Percentiles rank a stretch among this genome's conserved stretches.
Evolutionary conservation across 2,797 vertebrate genomes (phyloP).

Genomic region (Sebastes elongatus): DNA sequence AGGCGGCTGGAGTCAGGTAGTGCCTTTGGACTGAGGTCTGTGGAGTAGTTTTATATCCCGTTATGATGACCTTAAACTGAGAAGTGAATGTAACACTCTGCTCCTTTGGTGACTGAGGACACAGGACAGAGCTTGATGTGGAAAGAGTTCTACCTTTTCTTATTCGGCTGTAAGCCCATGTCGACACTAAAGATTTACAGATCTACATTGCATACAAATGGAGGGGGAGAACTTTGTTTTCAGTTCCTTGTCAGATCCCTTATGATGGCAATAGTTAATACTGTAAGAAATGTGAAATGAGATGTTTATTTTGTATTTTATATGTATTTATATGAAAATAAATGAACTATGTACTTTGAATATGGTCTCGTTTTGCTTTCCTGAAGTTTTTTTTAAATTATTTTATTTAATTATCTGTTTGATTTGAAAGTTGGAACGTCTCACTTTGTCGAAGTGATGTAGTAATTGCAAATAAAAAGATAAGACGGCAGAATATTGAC

Average conservation of each 20-base stretch:
- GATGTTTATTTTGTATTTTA: conserved; percentile 73
- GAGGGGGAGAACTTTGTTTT: neutral
- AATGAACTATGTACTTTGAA: conserved; percentile 61
- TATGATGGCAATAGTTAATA: conserved; percentile 43
- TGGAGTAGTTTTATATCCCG: conserved; percentile 29
- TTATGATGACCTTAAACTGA: conserved; percentile 52
- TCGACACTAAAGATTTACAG: conserved; percentile 15
- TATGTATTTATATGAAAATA: conserved; percentile 82
- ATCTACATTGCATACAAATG: conserved; percentile 4
- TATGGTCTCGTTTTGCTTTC: neutral
- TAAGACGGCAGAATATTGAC: neutral
- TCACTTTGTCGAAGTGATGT: neutral
- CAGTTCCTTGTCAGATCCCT: neutral
- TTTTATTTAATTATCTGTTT: neutral
- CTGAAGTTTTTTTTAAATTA: neutral
- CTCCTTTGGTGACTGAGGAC: conserved; percentile 52
- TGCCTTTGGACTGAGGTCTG: conserved; percentile 28
- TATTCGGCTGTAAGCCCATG: neutral
- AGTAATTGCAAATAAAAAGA: neutral
- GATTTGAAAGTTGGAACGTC: neutral
- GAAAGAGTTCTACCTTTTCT: conserved; percentile 8
- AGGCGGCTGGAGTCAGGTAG: neutral
- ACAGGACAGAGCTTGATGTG: conserved; percentile 18
- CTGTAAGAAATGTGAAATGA: conserved; percentile 55
- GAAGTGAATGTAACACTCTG: conserved; percentile 55